These are phyloP conservation scores for Brenthis daphne DNA, from an alignment of 2,888 invertebrate species.

Conservation along the genomic window DNA sequence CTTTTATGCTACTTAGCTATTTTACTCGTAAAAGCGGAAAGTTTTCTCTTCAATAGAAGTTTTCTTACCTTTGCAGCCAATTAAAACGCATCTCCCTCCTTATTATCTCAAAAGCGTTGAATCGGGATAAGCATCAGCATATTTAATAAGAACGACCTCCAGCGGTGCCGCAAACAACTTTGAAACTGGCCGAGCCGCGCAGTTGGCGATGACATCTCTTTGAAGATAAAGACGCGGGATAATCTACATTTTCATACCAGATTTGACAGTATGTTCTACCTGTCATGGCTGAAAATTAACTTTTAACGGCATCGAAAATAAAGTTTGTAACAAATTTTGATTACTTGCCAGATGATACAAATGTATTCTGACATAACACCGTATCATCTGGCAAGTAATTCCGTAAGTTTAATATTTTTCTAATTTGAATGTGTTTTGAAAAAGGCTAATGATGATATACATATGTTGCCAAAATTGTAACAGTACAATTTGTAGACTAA, in stretches of 20 bases:
- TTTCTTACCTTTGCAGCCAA: slow-evolving; percentile 42
- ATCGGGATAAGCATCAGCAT: slow-evolving; percentile 65
- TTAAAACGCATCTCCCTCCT: slow-evolving; percentile 57
- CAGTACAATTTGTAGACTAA: no score
- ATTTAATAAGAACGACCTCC: slow-evolving; percentile 67
- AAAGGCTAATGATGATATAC: no score
- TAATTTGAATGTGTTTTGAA: no score
- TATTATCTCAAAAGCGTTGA: slow-evolving; percentile 53
- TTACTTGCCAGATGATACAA: neutral
- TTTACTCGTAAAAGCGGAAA: slow-evolving; percentile 1
- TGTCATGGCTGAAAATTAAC: slow-evolving; percentile 73
- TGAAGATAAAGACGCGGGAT: slow-evolving; percentile 80
- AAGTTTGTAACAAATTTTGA: slow-evolving; percentile 49
- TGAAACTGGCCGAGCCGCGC: slow-evolving; percentile 70
- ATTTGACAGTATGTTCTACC: slow-evolving; percentile 67
- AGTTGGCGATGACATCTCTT: slow-evolving; percentile 79
- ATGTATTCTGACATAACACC: no score
- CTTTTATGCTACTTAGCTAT: no score
- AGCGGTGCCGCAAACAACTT: slow-evolving; percentile 72
- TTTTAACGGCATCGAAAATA: slow-evolving; percentile 63
- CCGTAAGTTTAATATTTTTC: no score
- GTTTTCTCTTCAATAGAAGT: slow-evolving; percentile 1
- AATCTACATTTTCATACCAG: slow-evolving; percentile 77
- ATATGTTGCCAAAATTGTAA: no score
- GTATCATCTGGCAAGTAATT: no score